These are phyloP conservation scores for Caenorhabditis imperialis DNA, from an alignment of 2,888 invertebrate species.

Conservation along the genomic window DNA sequence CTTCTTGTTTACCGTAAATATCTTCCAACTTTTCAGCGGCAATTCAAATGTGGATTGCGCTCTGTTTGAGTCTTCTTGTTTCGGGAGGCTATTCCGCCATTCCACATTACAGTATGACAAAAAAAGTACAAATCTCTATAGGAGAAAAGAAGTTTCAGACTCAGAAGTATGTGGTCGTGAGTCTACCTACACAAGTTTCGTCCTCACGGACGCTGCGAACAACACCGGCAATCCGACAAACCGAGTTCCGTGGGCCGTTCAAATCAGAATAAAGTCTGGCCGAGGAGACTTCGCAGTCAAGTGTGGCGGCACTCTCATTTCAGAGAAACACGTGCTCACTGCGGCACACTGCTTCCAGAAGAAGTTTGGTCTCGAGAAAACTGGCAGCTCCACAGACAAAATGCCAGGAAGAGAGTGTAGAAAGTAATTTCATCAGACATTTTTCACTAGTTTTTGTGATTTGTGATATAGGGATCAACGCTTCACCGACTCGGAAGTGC, in stretches of 20 bases:
- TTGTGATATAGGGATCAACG: slow-evolving; percentile 24
- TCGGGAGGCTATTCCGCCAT: too few relatives aligned
- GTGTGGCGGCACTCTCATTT: slow-evolving; percentile 40
- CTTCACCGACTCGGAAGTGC: slow-evolving; percentile 29
- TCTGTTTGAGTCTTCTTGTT: slow-evolving; percentile 2
- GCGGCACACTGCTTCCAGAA: slow-evolving; percentile 49
- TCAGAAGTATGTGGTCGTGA: slow-evolving; percentile 24
- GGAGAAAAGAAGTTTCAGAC: slow-evolving; percentile 11
- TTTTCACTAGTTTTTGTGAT: too few relatives aligned
- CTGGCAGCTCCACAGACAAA: neutral
- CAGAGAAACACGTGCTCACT: slow-evolving; percentile 35
- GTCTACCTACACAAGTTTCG: slow-evolving; percentile 33
- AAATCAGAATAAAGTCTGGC: slow-evolving; percentile 17
- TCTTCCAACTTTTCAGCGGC: slow-evolving; percentile 22
- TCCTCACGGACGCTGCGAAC: slow-evolving; percentile 23
- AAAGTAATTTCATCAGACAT: too few relatives aligned
- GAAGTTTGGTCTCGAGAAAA: slow-evolving; percentile 13
- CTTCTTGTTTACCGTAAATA: slow-evolving; percentile 32
- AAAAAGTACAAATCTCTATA: neutral
- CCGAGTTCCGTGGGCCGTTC: slow-evolving; percentile 40
- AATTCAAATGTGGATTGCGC: slow-evolving; percentile 10
- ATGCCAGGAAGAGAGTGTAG: slow-evolving; percentile 33
- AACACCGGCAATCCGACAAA: slow-evolving; percentile 36
- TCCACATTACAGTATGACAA: slow-evolving; percentile 11
- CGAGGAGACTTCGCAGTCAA: slow-evolving; percentile 23